phyloP scores from a whole-genome alignment of 2,113 vertebrate species.

The Laticauda laticaudata region DNA sequence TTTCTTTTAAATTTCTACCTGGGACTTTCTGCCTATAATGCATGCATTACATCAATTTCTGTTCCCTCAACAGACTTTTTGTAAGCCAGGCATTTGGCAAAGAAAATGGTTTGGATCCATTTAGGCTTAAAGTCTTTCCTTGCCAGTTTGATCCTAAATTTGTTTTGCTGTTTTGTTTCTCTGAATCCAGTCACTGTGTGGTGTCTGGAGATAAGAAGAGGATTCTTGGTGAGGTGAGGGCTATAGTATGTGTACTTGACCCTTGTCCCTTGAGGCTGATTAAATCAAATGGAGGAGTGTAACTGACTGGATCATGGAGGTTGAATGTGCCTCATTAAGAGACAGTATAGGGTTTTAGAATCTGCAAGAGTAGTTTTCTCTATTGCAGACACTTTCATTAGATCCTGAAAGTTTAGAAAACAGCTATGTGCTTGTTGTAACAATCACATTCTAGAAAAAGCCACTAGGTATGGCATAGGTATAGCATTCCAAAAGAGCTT shows the following conservation, averaged over 20 bases:
- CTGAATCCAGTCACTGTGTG: neutral
- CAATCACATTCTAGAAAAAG: neutral
- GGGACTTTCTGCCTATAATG: neutral
- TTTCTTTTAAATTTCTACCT: neutral
- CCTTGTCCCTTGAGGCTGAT: neutral
- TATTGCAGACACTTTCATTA: neutral
- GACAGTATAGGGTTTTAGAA: slow-evolving; percentile 9
- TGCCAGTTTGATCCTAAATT: neutral
- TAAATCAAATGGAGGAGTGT: neutral
- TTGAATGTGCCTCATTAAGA: neutral
- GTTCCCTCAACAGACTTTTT: too few species aligned
- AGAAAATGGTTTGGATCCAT: neutral
- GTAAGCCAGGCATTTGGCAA: neutral
- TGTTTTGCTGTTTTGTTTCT: neutral
- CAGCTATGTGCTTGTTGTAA: neutral
- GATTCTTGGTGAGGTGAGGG: neutral
- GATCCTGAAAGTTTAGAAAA: neutral
- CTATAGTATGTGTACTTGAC: neutral
- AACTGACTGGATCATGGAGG: neutral
- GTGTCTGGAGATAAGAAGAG: neutral
- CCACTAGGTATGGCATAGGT: neutral
- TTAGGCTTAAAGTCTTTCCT: neutral
- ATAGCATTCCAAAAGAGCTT: neutral
- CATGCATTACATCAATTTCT: neutral
- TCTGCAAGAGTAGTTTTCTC: slow-evolving; percentile 13